These are phyloP conservation scores for Alsophila aescularia DNA, from an alignment of 2,888 invertebrate genomes.

Conservation along the genomic window DNA sequence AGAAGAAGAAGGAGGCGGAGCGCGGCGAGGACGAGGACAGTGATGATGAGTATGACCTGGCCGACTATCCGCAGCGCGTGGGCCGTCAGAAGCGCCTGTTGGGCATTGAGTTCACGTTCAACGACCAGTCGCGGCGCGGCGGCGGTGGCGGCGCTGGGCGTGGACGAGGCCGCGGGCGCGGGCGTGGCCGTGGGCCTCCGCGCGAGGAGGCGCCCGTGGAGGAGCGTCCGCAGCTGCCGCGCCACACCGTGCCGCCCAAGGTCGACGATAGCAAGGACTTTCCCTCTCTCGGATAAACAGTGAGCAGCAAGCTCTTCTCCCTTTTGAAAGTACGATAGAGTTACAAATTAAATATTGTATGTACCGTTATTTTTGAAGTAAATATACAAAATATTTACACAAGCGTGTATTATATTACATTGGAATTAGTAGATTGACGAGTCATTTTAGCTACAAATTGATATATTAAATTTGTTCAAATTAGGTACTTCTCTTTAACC, in stretches of 20 bases:
- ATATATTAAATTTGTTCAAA: constrained; percentile 42
- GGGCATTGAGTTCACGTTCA: constrained; percentile 95
- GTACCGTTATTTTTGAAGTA: constrained; percentile 85
- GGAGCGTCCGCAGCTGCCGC: constrained; percentile 66
- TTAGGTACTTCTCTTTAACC: constrained; percentile 45
- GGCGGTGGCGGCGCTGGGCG: constrained; percentile 87
- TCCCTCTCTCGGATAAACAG: constrained; percentile 93
- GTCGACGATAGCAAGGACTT: constrained; percentile 98
- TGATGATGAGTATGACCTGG: constrained; percentile 89
- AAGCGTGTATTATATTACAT: constrained; percentile 81
- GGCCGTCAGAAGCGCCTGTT: constrained; percentile 93
- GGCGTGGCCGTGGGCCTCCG: constrained; percentile 61
- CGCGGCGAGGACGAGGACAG: constrained; percentile 86
- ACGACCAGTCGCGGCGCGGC: constrained; percentile 90
- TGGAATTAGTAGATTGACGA: constrained; percentile 42
- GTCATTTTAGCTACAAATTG: constrained; percentile 47
- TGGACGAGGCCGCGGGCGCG: constrained; percentile 82
- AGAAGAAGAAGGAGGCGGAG: constrained; percentile 90
- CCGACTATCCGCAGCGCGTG: constrained; percentile 93
- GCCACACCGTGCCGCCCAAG: constrained; percentile 87
- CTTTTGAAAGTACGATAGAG: constrained; percentile 76
- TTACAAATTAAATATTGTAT: constrained; percentile 83
- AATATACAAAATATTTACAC: constrained; percentile 85
- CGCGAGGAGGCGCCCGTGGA: constrained; percentile 65
- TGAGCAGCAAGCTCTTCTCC: constrained; percentile 75